Percentiles rank a stretch among this genome's conserved stretches.
Evolutionary conservation across 2,888 invertebrate species (phyloP).

Genomic region (Diplazon laetatorius): DNA sequence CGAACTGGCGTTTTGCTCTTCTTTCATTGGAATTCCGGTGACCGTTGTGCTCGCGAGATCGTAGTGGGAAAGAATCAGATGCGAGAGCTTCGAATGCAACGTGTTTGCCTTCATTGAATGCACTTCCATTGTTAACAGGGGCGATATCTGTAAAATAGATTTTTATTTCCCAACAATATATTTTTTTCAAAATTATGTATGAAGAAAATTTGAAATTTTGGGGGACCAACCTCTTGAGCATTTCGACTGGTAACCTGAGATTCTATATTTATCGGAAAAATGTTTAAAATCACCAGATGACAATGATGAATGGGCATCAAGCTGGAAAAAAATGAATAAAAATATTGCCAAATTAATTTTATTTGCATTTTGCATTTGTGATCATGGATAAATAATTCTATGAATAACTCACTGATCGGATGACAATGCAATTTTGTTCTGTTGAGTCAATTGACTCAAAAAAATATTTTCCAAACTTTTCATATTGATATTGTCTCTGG

Average conservation of each 20-base stretch:
- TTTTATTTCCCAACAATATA: too few species aligned
- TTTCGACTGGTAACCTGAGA: conserved; percentile 90
- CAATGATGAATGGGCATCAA: conserved; percentile 92
- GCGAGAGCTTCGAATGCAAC: conserved; percentile 89
- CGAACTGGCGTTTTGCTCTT: conserved; percentile 98
- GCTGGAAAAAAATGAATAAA: conserved; percentile 80
- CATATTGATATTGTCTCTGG: conserved; percentile 93
- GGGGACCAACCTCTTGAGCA: conserved; percentile 84
- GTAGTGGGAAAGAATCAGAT: conserved; percentile 92
- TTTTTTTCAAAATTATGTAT: too few species aligned
- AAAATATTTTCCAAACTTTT: conserved; percentile 94
- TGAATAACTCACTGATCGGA: conserved; percentile 85
- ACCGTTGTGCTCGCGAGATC: conserved; percentile 97
- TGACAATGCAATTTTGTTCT: conserved; percentile 88
- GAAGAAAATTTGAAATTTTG: too few species aligned
- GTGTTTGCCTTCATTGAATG: conserved; percentile 90
- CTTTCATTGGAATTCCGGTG: conserved; percentile 99
- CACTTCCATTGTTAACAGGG: conserved; percentile 90
- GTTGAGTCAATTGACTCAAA: conserved; percentile 90
- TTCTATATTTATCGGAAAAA: conserved; percentile 92
- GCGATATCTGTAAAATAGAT: conserved; percentile 86
- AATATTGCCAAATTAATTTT: conserved; percentile 4
- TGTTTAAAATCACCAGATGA: conserved; percentile 94
- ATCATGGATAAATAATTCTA: background rate
- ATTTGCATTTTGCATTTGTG: background rate